phyloP scores from a whole-genome alignment of 2,113 vertebrate species.

The Saccopteryx bilineata region DNA sequence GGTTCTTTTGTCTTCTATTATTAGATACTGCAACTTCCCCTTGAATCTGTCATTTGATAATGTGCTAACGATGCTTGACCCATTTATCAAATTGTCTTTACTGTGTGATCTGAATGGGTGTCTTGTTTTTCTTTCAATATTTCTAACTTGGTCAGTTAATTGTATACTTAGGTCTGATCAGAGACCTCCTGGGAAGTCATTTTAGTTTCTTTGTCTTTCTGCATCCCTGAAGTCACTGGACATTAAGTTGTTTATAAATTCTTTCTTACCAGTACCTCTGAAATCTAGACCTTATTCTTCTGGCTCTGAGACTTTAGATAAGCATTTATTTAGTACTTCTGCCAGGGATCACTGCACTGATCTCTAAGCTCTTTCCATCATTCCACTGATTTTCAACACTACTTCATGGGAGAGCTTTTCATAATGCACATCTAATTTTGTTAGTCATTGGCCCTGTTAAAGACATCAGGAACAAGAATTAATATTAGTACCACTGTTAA shows the following conservation, averaged over 20 bases:
- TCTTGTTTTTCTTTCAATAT: neutral
- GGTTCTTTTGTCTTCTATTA: neutral
- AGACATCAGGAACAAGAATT: neutral
- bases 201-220: neutral
- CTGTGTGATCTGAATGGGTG: neutral
- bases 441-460: neutral
- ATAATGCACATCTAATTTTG: constrained; percentile 31
- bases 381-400: neutral
- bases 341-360: neutral
- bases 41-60: neutral
- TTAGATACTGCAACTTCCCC: neutral
- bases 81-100: neutral
- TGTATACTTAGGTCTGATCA: neutral
- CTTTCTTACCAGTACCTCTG: neutral
- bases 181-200: neutral
- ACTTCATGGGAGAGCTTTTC: neutral
- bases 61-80: neutral
- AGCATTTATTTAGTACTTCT: constrained; percentile 31
- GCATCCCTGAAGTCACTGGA: neutral
- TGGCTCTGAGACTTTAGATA: neutral
- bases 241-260: neutral
- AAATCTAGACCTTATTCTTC: neutral
- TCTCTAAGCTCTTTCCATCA: neutral
- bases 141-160: neutral
- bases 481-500: neutral